Percentiles rank a stretch among this genome's conserved stretches.
Evolutionary conservation across 2,888 invertebrate species (phyloP).

Genomic region (Ecdyonurus torrentis): DNA sequence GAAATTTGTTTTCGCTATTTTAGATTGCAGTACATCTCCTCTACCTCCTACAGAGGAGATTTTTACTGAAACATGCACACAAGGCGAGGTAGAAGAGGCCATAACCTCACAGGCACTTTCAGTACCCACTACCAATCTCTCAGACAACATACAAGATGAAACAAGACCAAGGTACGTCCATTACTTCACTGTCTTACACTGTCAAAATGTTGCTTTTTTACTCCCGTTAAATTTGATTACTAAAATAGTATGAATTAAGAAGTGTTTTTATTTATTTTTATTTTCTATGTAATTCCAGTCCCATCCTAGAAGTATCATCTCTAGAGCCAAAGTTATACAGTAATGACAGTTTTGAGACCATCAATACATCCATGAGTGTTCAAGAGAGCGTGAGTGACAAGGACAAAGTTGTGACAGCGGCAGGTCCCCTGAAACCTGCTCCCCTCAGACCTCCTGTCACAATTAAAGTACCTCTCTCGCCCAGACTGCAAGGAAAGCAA

Average conservation of each 20-base stretch:
- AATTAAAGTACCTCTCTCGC: constrained; percentile 18
- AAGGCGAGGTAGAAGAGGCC: background rate
- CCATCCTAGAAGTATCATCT: constrained; percentile 8
- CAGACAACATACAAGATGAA: background rate
- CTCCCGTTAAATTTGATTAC: too few species aligned
- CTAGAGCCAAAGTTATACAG: constrained; percentile 7
- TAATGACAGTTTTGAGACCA: constrained; percentile 1
- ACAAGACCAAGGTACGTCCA: background rate
- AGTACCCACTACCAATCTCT: background rate
- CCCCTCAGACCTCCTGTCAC: constrained; percentile 10
- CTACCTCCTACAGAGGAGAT: constrained; percentile 1
- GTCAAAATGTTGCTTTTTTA: too few species aligned
- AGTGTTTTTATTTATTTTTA: background rate
- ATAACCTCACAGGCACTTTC: background rate
- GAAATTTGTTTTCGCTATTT: too few species aligned
- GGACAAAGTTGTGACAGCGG: background rate
- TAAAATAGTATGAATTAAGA: background rate
- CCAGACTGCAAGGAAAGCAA: constrained; percentile 11
- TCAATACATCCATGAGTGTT: background rate
- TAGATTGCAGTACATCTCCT: constrained; percentile 8
- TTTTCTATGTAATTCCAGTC: background rate
- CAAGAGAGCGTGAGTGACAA: background rate
- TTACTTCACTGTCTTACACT: too few species aligned
- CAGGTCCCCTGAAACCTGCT: background rate
- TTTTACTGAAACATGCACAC: background rate